Evolutionary conservation across 2,797 vertebrate species (phyloP), one percentile per base, ranked within the genome.

Genomic region (Parotocinclus haroldoi): DNA sequence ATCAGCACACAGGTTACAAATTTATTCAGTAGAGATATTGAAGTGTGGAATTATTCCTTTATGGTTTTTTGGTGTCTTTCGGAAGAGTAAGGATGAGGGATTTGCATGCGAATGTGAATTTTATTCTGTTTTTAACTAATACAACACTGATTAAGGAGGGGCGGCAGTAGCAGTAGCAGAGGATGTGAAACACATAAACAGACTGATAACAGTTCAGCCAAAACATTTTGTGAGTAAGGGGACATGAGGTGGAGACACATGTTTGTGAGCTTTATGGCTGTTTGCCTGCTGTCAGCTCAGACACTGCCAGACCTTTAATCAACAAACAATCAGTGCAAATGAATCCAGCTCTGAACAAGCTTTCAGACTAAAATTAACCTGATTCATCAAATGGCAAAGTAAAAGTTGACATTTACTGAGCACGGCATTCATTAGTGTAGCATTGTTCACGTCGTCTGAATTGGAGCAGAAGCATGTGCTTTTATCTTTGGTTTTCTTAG

Each of bases 311-410:
- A 37, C 10, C 38, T 58, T 66, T 59, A 74, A 65, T 59, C 56
- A 69, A 72, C 62, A 42, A 53, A 64, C 53, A 70, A 68, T 76
- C 48, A 67, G 42, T 68, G 46, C 63, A 63, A 74, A 80, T 75
- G 40, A 73, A 68, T 69, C 66, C 70, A 71, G 49, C 68, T 63
- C 63, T 27, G 53, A 71, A 51, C 48, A 9, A 61, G 53, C 50
- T 53, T 27, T n/a, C 12, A 46, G 45, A 68, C 37, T 53, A 58
- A 44, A 52, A 55, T 64, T 58, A 66, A 60, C 16, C 69, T 73
- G 52, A 74, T 72, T 51, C 44, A 16, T 27, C 49, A 16, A 38
- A 50, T 17, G 18, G 38, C 11, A 50, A 38, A 68, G 1, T 18
- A 39, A 27, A 64, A 61, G 17, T 12, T 50, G 49, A 51, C 42